A percentile compares a stretch with the other conserved stretches of the same genome.
Evolutionary conservation across 2,888 invertebrate genomes (phyloP).

Genomic region (Caenorhabditis sp.): DNA sequence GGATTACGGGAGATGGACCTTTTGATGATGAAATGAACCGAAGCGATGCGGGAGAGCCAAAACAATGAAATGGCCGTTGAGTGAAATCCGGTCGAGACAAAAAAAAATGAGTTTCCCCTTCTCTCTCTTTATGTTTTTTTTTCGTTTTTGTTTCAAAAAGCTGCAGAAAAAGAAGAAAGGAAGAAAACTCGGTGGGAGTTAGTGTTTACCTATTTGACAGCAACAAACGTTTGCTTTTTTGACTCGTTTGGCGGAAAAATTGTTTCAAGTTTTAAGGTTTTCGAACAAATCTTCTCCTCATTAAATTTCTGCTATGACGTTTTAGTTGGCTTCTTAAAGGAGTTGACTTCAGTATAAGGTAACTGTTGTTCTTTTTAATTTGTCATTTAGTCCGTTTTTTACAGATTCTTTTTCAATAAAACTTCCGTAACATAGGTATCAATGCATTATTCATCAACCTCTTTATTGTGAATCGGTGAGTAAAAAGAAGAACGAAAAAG

Average conservation of each 20-base stretch:
- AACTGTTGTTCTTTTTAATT: not conserved
- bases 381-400: not conserved
- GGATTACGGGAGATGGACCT: constrained; percentile 30
- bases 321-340: no score
- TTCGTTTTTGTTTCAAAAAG: constrained; percentile 11
- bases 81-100: constrained; percentile 27
- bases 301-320: no score
- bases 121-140: constrained; percentile 11
- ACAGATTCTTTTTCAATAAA: not conserved
- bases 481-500: no score
- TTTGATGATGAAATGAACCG: constrained; percentile 21
- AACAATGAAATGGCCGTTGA: constrained; percentile 22
- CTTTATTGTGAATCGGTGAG: not conserved
- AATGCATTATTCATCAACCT: not conserved
- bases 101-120: constrained; percentile 22
- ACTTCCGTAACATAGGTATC: not conserved
- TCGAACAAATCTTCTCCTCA: no score
- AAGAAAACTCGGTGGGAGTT: no score
- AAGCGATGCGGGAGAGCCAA: not conserved
- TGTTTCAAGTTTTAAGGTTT: no score
- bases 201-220: constrained; percentile 1
- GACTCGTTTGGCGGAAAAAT: no score
- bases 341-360: no score
- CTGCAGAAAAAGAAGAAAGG: not conserved
- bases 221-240: not conserved